These are phyloP conservation scores for Melipona bicolor DNA, from an alignment of 2,888 invertebrate species.

Conservation along the genomic window DNA sequence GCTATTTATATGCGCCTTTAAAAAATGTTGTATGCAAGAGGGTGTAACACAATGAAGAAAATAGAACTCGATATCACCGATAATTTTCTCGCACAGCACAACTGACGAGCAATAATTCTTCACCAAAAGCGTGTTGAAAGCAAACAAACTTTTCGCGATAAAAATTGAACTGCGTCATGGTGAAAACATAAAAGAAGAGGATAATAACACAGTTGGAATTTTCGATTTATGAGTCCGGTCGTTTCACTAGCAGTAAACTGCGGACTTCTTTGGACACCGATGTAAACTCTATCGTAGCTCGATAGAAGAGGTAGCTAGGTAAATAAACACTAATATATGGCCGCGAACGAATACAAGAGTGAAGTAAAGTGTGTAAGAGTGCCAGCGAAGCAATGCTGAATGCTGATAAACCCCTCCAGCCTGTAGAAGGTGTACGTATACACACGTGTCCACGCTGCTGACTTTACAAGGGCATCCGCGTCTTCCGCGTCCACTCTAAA, in stretches of 20 bases:
- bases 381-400: slow-evolving; percentile 71
- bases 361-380: slow-evolving; percentile 70
- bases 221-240: background rate
- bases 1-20: background rate
- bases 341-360: slow-evolving; percentile 49
- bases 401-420: slow-evolving; percentile 77
- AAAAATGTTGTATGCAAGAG: background rate
- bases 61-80: background rate
- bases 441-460: slow-evolving; percentile 58
- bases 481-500: slow-evolving; percentile 49
- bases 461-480: slow-evolving; percentile 55
- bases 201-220: slow-evolving; percentile 29
- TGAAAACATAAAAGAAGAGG: slow-evolving; percentile 12
- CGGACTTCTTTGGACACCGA: slow-evolving; percentile 1
- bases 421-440: slow-evolving; percentile 56
- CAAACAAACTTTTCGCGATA: background rate
- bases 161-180: slow-evolving; percentile 5
- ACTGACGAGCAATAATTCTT: background rate
- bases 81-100: background rate
- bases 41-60: background rate
- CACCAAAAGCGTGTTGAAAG: slow-evolving; percentile 1
- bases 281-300: slow-evolving; percentile 12
- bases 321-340: slow-evolving; percentile 65
- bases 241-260: background rate
- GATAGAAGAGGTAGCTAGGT: slow-evolving; percentile 60